A percentile compares a stretch with the other conserved stretches of the same genome.
Evolutionary conservation across 2,888 invertebrate species (phyloP).

Genomic region (Acanthosepion pharaonis): DNA sequence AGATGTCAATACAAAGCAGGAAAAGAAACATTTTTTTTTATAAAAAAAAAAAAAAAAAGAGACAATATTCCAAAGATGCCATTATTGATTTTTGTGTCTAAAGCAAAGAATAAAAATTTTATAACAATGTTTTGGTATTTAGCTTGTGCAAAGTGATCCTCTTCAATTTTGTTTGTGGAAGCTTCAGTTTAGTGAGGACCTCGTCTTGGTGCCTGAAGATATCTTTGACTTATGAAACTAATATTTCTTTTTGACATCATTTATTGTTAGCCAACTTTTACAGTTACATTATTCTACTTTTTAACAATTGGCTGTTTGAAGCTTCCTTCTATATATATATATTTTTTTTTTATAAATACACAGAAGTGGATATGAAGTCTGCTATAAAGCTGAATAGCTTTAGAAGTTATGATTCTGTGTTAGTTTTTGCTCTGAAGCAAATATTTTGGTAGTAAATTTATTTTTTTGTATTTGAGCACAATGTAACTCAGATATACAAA

Average conservation of each 20-base stretch:
- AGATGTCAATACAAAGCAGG: not conserved
- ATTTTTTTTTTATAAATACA: not conserved
- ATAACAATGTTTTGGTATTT: constrained; percentile 6
- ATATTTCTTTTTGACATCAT: not conserved
- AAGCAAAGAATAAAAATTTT: not conserved
- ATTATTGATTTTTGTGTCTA: not conserved
- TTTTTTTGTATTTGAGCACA: too few species aligned
- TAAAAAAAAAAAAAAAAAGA: not conserved
- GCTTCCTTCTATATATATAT: not conserved
- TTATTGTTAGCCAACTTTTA: not conserved
- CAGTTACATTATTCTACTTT: not conserved
- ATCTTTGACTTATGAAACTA: not conserved
- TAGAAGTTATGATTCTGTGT: too few species aligned
- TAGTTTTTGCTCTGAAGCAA: too few species aligned
- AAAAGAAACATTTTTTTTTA: not conserved
- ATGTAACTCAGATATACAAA: too few species aligned
- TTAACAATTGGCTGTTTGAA: not conserved
- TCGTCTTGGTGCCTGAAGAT: not conserved
- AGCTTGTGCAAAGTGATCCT: not conserved
- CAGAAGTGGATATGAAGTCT: not conserved
- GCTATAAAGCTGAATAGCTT: not conserved
- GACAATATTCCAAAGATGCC: not conserved
- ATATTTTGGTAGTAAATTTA: too few species aligned
- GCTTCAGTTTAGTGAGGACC: not conserved
- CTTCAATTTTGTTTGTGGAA: not conserved